Evolutionary conservation across 30 jellyfish, hydroid and myxozoan species (phyloP).

Genomic region (Cassiopea xamachana): DNA sequence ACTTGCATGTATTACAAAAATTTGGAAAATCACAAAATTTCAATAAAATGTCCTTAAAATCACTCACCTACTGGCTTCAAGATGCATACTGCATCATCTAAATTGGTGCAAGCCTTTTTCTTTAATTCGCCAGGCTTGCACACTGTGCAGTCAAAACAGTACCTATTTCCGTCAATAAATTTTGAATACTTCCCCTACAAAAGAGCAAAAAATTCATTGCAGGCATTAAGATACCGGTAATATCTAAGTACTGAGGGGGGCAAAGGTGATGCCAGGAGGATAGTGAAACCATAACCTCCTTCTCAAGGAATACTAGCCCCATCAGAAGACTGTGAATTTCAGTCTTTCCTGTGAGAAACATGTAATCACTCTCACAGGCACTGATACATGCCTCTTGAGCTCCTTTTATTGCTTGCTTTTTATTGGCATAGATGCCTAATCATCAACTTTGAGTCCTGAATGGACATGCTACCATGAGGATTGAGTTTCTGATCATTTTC

Average conservation of each 20-base stretch:
- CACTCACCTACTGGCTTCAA: neutral
- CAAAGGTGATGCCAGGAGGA: neutral
- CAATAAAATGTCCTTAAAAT: neutral
- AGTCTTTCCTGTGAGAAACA: too few relatives aligned
- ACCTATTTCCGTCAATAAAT: neutral
- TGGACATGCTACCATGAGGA: too few relatives aligned
- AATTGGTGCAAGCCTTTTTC: neutral
- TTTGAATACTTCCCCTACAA: slow-evolving; percentile 42
- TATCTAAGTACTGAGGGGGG: neutral
- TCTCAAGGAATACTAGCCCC: too few relatives aligned
- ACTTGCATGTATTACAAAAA: neutral
- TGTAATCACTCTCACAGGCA: too few relatives aligned
- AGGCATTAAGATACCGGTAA: neutral
- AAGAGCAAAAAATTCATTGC: neutral
- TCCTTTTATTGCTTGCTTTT: too few relatives aligned
- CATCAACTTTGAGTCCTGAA: too few relatives aligned
- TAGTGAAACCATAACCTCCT: neutral
- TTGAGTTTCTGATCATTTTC: too few relatives aligned
- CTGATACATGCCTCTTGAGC: too few relatives aligned
- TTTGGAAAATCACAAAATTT: neutral
- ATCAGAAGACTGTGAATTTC: too few relatives aligned
- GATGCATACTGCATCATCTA: slow-evolving; percentile 27
- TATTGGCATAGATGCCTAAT: too few relatives aligned
- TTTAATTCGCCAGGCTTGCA: neutral
- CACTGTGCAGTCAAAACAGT: slow-evolving; percentile 32